Base-by-base conservation (phyloP, 2,113 vertebrate species). In the Heterotilapia buettikoferi region DNA sequence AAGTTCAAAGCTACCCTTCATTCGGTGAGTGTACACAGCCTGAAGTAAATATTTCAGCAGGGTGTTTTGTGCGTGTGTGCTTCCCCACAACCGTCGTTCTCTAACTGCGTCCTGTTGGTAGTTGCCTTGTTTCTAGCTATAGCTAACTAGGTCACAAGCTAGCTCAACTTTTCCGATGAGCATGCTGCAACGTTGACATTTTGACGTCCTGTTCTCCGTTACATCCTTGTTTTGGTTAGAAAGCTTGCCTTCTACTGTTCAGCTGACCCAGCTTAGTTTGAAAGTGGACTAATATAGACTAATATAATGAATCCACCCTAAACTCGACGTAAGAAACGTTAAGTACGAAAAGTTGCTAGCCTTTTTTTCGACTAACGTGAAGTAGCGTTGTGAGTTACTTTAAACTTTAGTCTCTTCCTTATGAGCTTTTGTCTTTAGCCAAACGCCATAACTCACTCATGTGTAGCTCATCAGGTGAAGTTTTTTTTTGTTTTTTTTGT, bases 141-240 rank as follows among this genome's bases (percentile, higher is more conserved):
- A 50, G 93, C 90, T 91, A 94, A 88, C 88, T 89, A 89, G 94
- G 90, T 95, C 94, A 92, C 83, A 54, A 84, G 90, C 93, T 92
- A 92, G 88, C 91, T 82, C 66, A 91, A 93, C 88, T 93, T 90
- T 84, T 33, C 59, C 33, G 76, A 26, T 59, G 26, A 80, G 24
- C 33, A 26, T 24, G 86, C 52, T 85, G 63, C 33, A 79, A 66
- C 83, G 78, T 80, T 87, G 56, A 90, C 66, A 73, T 88, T 90
- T 89, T 36, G 16, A 50, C 53, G 63, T 80, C 36, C 68, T 80
- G 4, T 52, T 76, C 19, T 9, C 36, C 56, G 43, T 80, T 45
- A 61, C 68, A 56, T 50, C 63, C 18, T 47, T 13, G 7, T 78
- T 59, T 53, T 5, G 8, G 2, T 38, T 6, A 4, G 4, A 50